Conservation (phyloP, 1,140 invertebrate genomes). For the Drosophila sturtevanti region DNA sequence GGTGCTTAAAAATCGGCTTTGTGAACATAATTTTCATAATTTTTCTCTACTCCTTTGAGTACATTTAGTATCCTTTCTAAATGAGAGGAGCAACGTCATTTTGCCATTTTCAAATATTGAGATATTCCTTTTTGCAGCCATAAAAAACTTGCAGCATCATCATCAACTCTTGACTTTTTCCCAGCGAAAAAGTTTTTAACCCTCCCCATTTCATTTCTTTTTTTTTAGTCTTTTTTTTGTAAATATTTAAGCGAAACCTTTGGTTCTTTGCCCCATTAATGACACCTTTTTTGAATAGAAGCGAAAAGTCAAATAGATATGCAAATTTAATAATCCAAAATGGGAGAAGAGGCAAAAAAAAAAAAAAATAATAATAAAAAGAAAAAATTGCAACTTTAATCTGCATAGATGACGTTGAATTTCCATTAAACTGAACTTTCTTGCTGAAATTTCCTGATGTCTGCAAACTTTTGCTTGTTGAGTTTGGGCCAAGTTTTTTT, state of each 20-base stretch:
- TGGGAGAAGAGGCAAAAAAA: not conserved
- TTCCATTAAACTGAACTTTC: conserved; percentile 52
- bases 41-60: not conserved
- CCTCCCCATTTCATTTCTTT: conserved; percentile 19
- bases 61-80: not conserved
- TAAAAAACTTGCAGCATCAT: conserved; percentile 75
- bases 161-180: conserved; percentile 21
- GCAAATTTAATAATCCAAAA: conserved; percentile 28
- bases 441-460: conserved; percentile 55
- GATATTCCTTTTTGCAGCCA: conserved; percentile 55
- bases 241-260: conserved; percentile 67
- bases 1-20: not conserved
- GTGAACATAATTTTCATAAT: too few relatives aligned
- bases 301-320: conserved; percentile 13
- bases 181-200: conserved; percentile 54
- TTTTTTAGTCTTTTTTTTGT: conserved; percentile 58
- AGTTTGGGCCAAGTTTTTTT: conserved; percentile 25
- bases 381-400: conserved; percentile 48
- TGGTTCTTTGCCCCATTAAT: conserved; percentile 20
- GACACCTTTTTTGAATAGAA: conserved; percentile 13
- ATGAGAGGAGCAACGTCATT: not conserved
- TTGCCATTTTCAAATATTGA: conserved; percentile 43
- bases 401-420: conserved; percentile 35
- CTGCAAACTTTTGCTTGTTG: conserved; percentile 59
- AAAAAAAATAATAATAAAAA: conserved; percentile 6